Evolutionary conservation across 1,140 invertebrate species (phyloP).

Genomic region (Zaprionus inermis): DNA sequence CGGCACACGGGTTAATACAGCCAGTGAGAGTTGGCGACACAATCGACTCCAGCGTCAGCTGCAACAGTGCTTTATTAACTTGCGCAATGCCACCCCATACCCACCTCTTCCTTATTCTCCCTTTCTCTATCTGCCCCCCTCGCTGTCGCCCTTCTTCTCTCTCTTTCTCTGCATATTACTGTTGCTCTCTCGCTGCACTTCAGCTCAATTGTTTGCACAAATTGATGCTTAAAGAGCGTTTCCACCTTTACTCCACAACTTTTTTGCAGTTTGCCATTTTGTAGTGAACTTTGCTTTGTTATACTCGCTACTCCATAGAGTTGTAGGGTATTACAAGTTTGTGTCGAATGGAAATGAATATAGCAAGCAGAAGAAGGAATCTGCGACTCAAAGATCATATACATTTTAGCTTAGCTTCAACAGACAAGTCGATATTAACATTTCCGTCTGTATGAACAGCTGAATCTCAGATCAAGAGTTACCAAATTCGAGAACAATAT

Average conservation of each 20-base stretch:
- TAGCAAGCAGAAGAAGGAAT: no score
- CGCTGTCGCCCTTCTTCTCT: conserved; percentile 20
- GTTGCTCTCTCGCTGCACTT: conserved; percentile 31
- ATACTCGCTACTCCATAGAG: no score
- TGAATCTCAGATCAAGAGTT: no score
- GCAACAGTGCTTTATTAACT: conserved; percentile 69
- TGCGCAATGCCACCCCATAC: conserved; percentile 17
- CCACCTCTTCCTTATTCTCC: conserved; percentile 2
- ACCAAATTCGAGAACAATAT: no score
- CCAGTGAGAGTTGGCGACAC: conserved; percentile 3
- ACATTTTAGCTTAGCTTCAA: no score
- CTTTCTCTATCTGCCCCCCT: neutral
- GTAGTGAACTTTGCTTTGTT: conserved; percentile 53
- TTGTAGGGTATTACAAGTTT: no score
- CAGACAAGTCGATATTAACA: no score
- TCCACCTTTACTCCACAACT: conserved; percentile 62
- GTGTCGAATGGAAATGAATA: no score
- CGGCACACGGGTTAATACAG: conserved; percentile 22
- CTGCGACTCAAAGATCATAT: no score
- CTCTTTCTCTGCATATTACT: conserved; percentile 5
- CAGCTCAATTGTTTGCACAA: conserved; percentile 69
- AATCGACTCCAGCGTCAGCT: conserved; percentile 19
- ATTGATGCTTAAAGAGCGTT: conserved; percentile 74
- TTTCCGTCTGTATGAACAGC: no score
- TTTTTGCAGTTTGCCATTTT: conserved; percentile 55